Conservation (phyloP, 1,140 invertebrate genomes). For the Drosophila sulfurigaster region DNA sequence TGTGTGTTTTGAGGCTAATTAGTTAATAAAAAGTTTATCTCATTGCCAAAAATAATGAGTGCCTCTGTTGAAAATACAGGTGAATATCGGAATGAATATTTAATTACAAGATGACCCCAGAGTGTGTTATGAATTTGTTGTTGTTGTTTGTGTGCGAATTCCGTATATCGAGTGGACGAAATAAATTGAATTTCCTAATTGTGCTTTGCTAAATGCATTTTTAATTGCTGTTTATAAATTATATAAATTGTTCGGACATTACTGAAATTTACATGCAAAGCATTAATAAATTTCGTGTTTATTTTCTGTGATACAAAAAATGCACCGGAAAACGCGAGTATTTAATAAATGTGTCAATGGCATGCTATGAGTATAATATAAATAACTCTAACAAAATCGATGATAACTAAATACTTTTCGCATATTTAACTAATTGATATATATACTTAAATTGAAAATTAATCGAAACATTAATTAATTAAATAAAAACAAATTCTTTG, state of each 20-base stretch:
- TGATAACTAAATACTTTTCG: background rate
- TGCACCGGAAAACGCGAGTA: background rate
- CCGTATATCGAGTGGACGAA: slow-evolving; percentile 9
- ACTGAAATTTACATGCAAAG: slow-evolving; percentile 10
- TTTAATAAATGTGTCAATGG: slow-evolving; percentile 6
- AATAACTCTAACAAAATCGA: background rate
- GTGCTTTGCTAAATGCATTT: slow-evolving; percentile 13
- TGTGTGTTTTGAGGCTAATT: background rate
- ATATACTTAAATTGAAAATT: too few species aligned
- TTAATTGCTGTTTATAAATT: slow-evolving; percentile 30
- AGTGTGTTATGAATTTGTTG: background rate
- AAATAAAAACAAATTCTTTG: too few species aligned
- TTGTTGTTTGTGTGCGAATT: slow-evolving; percentile 3
- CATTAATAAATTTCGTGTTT: slow-evolving; percentile 24
- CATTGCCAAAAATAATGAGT: slow-evolving; percentile 35
- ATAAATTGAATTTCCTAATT: slow-evolving; percentile 2
- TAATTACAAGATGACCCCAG: slow-evolving; percentile 6
- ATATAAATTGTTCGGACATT: slow-evolving; percentile 15
- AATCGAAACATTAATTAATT: too few species aligned
- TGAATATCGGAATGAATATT: slow-evolving; percentile 40
- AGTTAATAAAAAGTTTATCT: slow-evolving; percentile 2
- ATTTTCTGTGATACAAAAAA: slow-evolving; percentile 2
- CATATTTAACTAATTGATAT: background rate
- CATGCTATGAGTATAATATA: background rate
- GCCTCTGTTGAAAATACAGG: slow-evolving; percentile 38